Conservation (phyloP, 2,797 vertebrate species). For the Forpus xanthops region DNA sequence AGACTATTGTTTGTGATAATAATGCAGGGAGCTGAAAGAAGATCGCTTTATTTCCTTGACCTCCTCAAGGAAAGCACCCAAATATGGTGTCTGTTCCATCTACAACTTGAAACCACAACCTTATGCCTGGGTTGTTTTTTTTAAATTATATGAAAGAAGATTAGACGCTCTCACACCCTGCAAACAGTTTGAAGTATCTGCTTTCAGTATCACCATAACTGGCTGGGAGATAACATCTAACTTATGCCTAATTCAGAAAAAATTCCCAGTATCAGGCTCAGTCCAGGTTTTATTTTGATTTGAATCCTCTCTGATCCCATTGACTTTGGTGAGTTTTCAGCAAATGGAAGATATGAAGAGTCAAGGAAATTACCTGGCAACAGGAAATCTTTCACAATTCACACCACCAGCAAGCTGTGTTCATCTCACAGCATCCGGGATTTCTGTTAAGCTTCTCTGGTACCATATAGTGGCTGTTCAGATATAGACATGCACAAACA, state of each 20-base stretch:
- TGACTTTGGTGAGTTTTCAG: background rate
- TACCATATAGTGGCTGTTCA: background rate
- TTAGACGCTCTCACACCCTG: background rate
- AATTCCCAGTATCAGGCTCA: background rate
- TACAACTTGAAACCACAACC: background rate
- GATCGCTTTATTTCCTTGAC: slow-evolving; percentile 8
- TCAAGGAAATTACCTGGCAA: background rate
- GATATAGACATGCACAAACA: background rate
- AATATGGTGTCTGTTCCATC: background rate
- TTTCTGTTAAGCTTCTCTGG: background rate
- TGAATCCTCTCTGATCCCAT: background rate
- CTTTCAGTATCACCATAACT: slow-evolving; percentile 26
- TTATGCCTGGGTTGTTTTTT: background rate
- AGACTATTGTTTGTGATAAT: slow-evolving; percentile 30
- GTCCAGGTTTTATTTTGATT: background rate
- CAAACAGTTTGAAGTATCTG: slow-evolving; percentile 37
- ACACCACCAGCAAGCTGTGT: background rate
- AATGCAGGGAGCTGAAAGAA: background rate
- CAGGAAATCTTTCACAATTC: background rate
- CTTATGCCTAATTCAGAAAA: slow-evolving; percentile 49
- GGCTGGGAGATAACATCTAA: slow-evolving; percentile 49
- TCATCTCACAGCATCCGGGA: background rate
- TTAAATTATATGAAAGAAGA: slow-evolving; percentile 18
- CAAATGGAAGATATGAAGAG: background rate
- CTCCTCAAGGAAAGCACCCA: background rate